phyloP scores from a whole-genome alignment of 2,888 invertebrate genomes.

The Busseola fusca region DNA sequence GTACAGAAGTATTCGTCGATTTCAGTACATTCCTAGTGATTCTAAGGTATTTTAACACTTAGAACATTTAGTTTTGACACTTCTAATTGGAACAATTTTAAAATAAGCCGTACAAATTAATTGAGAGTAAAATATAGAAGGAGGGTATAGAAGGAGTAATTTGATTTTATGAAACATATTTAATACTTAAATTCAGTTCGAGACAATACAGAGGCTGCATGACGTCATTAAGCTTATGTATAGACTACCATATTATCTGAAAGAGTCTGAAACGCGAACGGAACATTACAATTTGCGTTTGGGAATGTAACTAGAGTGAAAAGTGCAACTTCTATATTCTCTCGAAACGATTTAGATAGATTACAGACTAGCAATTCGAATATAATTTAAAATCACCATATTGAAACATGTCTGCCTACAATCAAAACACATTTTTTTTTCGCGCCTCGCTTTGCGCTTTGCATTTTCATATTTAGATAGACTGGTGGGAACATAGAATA shows the following conservation, averaged over 20 bases:
- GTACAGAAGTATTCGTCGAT: slow-evolving; percentile 3
- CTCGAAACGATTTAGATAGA: slow-evolving; percentile 43
- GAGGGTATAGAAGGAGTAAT: slow-evolving; percentile 59
- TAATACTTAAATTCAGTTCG: slow-evolving; percentile 50
- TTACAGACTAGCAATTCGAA: slow-evolving; percentile 59
- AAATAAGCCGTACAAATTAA: slow-evolving; percentile 63
- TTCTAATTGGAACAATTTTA: slow-evolving; percentile 60
- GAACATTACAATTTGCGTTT: slow-evolving; percentile 16
- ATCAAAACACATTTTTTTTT: slow-evolving; percentile 46
- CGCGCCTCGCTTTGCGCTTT: slow-evolving; percentile 18
- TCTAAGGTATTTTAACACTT: slow-evolving; percentile 50
- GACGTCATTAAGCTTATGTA: slow-evolving; percentile 16
- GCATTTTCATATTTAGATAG: slow-evolving; percentile 45
- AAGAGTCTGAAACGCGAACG: slow-evolving; percentile 8
- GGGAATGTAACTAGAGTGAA: slow-evolving; percentile 50
- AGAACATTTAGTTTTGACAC: slow-evolving; percentile 61
- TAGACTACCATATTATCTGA: neutral
- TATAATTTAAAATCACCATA: slow-evolving; percentile 53
- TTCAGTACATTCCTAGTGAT: slow-evolving; percentile 35
- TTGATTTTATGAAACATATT: slow-evolving; percentile 58
- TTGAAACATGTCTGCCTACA: slow-evolving; percentile 41
- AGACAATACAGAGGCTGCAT: slow-evolving; percentile 43
- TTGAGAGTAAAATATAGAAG: slow-evolving; percentile 56
- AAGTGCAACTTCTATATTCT: slow-evolving; percentile 45
- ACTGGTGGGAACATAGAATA: slow-evolving; percentile 61